phyloP scores from a whole-genome alignment of 2,797 vertebrate genomes.

The Oreonectes daqikongensis region DNA sequence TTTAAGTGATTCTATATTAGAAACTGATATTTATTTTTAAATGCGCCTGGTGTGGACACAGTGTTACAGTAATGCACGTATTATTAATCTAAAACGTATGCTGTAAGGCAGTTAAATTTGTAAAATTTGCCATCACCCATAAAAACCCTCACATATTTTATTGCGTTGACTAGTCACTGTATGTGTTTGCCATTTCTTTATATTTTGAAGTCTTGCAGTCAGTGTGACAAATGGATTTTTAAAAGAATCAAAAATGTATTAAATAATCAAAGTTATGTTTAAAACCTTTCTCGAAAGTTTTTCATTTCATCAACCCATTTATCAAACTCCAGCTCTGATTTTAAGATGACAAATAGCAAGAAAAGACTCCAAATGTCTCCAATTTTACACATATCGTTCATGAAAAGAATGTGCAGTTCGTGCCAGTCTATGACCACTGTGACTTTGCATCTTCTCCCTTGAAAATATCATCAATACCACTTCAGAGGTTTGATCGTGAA shows the following conservation, averaged over 20 bases:
- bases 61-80: too few relatives aligned
- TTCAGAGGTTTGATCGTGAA: slow-evolving; percentile 16
- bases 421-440: slow-evolving; percentile 22
- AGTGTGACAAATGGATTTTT: neutral
- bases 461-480: slow-evolving; percentile 25
- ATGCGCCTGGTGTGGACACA: too few relatives aligned
- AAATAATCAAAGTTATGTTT: neutral
- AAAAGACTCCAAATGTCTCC: slow-evolving; percentile 22
- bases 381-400: slow-evolving; percentile 14
- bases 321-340: slow-evolving; percentile 13
- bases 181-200: too few relatives aligned
- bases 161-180: too few relatives aligned
- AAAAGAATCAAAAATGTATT: neutral
- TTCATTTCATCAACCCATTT: slow-evolving; percentile 9
- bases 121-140: too few relatives aligned
- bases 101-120: too few relatives aligned
- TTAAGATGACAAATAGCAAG: neutral
- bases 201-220: too few relatives aligned
- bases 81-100: too few relatives aligned
- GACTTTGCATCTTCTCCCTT: neutral
- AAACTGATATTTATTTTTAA: too few relatives aligned
- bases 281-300: slow-evolving; percentile 4
- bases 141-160: too few relatives aligned
- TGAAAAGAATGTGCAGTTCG: slow-evolving; percentile 28
- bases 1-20: too few relatives aligned